Conservation (phyloP, 2,113 vertebrate species). For the Tetraodon nigroviridis region DNA sequence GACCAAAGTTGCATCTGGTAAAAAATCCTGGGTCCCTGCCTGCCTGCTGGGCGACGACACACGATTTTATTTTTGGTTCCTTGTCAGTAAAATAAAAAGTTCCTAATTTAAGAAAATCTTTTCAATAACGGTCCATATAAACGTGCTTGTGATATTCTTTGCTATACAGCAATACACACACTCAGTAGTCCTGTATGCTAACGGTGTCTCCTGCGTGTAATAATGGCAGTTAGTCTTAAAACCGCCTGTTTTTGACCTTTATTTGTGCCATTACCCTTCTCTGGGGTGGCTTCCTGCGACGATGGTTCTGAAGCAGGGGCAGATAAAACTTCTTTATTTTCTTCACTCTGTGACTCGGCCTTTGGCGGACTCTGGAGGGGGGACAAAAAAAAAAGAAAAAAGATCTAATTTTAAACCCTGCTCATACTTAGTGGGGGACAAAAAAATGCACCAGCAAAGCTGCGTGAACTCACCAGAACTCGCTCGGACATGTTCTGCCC, state of each 20-base stretch:
- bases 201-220: background rate
- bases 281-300: conserved; percentile 87
- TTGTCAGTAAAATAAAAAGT: no score
- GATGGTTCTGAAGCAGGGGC: conserved; percentile 82
- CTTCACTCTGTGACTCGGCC: conserved; percentile 78
- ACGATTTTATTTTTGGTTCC: no score
- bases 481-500: conserved; percentile 98
- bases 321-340: conserved; percentile 78
- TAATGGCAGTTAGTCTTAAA: background rate
- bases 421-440: background rate
- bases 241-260: background rate
- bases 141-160: no score
- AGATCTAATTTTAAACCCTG: background rate
- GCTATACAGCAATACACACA: no score
- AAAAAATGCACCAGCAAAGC: background rate
- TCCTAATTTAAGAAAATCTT: no score
- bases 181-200: no score
- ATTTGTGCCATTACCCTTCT: conserved; percentile 79
- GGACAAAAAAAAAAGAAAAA: no score
- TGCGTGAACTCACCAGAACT: conserved; percentile 84
- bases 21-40: no score
- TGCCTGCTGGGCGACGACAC: no score
- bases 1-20: no score
- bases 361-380: conserved; percentile 86
- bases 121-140: no score